A percentile compares a stretch with the other conserved stretches of the same genome.
Conservation (phyloP, 2,797 vertebrate species). For the Limnodromus scolopaceus region DNA sequence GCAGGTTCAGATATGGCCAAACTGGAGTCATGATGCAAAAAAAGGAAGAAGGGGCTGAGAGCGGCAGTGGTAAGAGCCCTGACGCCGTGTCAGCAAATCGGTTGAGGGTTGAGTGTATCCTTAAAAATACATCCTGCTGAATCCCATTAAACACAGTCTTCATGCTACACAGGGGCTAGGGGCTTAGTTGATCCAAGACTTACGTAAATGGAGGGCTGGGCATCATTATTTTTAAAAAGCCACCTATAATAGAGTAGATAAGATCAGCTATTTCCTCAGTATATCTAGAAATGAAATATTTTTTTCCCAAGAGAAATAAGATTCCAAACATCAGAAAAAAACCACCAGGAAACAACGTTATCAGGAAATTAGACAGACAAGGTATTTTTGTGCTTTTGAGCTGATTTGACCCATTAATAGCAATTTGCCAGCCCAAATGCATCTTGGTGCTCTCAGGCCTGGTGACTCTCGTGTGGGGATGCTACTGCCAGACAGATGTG, state of each 20-base stretch:
- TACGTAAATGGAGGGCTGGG: not conserved
- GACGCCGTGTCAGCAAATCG: not conserved
- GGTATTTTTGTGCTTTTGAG: not conserved
- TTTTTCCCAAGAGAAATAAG: not conserved
- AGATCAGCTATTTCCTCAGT: conserved; percentile 27
- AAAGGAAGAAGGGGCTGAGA: not conserved
- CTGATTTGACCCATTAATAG: not conserved
- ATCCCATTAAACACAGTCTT: not conserved
- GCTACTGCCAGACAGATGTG: not conserved
- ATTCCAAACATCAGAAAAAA: not conserved
- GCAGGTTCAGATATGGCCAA: not conserved
- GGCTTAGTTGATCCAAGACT: not conserved
- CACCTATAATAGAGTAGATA: not conserved
- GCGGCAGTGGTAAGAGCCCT: not conserved
- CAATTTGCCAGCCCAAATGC: not conserved
- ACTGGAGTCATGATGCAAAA: not conserved
- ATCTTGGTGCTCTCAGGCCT: not conserved
- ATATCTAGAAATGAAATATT: not conserved
- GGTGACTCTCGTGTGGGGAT: not conserved
- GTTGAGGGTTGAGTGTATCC: not conserved
- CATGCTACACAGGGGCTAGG: not conserved
- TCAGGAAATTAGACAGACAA: conserved; percentile 38
- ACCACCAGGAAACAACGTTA: not conserved
- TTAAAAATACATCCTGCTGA: not conserved
- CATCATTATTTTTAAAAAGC: conserved; percentile 1